Percentiles rank a stretch among this genome's conserved stretches.
Conservation (phyloP, 1,140 invertebrate species). For the Hycleus phaleratus region DNA sequence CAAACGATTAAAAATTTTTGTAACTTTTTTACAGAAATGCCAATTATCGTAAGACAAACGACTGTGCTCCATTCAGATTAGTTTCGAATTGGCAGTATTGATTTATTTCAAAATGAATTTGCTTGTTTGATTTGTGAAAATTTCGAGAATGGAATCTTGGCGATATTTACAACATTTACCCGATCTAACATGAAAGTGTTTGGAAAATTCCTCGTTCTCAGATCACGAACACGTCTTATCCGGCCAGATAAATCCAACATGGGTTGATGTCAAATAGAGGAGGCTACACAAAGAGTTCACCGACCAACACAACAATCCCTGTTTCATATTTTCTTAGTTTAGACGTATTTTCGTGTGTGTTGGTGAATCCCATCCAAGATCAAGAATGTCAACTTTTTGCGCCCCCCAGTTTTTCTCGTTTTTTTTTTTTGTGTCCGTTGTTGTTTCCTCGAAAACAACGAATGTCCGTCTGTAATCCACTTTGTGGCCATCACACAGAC, state of each 20-base stretch:
- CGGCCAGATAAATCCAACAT: slow-evolving; percentile 21
- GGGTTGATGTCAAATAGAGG: slow-evolving; percentile 22
- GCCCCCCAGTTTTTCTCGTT: slow-evolving; percentile 5
- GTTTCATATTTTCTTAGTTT: slow-evolving; percentile 25
- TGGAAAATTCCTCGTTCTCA: slow-evolving; percentile 16
- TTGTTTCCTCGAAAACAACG: background rate
- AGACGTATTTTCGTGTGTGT: too few relatives aligned
- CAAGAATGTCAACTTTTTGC: background rate
- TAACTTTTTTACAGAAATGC: too few relatives aligned
- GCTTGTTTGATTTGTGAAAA: too few relatives aligned
- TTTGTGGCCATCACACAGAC: too few relatives aligned
- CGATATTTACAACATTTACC: too few relatives aligned
- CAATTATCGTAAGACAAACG: too few relatives aligned
- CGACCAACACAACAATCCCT: slow-evolving; percentile 23
- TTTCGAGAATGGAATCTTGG: too few relatives aligned
- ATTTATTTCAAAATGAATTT: too few relatives aligned
- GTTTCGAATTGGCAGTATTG: too few relatives aligned
- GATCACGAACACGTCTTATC: slow-evolving; percentile 25
- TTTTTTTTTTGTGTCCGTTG: background rate
- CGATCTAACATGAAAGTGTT: background rate
- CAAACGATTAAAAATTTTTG: too few relatives aligned
- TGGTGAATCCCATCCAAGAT: slow-evolving; percentile 13
- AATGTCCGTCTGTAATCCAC: too few relatives aligned
- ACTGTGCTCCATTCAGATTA: too few relatives aligned
- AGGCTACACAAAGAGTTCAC: background rate